Percentiles rank a stretch among this genome's conserved stretches.
These are phyloP conservation scores for Scarus forsteni DNA, from an alignment of 2,797 vertebrate species.

Conservation along the genomic window DNA sequence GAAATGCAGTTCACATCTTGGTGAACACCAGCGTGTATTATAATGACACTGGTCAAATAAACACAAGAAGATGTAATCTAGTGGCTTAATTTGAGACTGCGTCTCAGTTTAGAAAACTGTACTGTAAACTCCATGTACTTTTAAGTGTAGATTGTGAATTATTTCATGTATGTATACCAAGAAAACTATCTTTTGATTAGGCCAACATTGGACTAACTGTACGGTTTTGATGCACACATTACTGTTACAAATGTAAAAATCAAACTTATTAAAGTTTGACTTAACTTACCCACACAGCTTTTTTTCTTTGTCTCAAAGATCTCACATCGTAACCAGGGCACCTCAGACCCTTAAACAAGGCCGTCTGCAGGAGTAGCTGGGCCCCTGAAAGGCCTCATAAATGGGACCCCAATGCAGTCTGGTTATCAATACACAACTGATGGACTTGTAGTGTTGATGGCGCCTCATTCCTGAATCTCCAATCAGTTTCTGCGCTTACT, in stretches of 20 bases:
- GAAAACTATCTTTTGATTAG: conserved; percentile 71
- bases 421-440: too few species aligned
- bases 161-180: conserved; percentile 81
- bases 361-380: too few species aligned
- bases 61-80: conserved; percentile 70
- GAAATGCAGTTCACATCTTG: conserved; percentile 51
- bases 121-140: conserved; percentile 82
- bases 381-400: too few species aligned
- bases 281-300: conserved; percentile 42
- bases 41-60: conserved; percentile 65
- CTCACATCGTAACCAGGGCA: not conserved
- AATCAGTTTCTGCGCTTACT: too few species aligned
- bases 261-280: conserved; percentile 79
- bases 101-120: conserved; percentile 78
- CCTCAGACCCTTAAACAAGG: too few species aligned
- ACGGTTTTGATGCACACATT: conserved; percentile 79
- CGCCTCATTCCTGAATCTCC: too few species aligned
- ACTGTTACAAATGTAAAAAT: conserved; percentile 80
- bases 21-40: conserved; percentile 51
- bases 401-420: too few species aligned
- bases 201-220: conserved; percentile 67
- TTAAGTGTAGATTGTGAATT: conserved; percentile 81
- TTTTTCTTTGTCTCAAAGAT: not conserved
- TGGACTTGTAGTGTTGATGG: too few species aligned
- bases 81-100: conserved; percentile 80